Evolutionary conservation across 2,888 invertebrate species (phyloP).

Genomic region (Hemaris fuciformis): DNA sequence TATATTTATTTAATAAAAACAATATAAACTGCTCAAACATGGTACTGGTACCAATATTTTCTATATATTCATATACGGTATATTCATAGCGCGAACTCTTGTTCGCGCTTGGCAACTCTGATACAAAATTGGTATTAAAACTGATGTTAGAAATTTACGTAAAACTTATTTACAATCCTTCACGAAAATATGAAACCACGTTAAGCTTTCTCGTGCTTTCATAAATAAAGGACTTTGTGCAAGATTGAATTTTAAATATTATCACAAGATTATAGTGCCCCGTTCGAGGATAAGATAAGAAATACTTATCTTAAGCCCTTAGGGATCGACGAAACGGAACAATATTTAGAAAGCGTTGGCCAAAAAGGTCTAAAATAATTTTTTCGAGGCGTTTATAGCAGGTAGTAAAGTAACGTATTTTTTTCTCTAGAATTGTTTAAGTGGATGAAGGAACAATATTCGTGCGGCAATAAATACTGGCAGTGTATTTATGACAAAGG

Average conservation of each 20-base stretch:
- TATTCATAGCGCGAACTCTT: too few relatives aligned
- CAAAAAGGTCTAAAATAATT: slow-evolving; percentile 53
- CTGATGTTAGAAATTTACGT: not conserved
- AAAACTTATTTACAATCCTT: too few relatives aligned
- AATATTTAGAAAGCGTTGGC: slow-evolving; percentile 62
- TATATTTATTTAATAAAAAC: too few relatives aligned
- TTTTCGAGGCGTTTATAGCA: slow-evolving; percentile 56
- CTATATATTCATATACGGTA: too few relatives aligned
- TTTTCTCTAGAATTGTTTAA: slow-evolving; percentile 46
- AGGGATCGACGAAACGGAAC: slow-evolving; percentile 47
- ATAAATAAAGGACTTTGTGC: slow-evolving; percentile 25
- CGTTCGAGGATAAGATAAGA: slow-evolving; percentile 64
- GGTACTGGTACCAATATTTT: too few relatives aligned
- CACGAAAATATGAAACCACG: not conserved
- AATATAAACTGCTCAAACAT: too few relatives aligned
- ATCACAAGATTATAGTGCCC: slow-evolving; percentile 53
- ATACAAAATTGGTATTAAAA: too few relatives aligned
- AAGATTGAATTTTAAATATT: slow-evolving; percentile 39
- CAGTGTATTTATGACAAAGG: slow-evolving; percentile 50
- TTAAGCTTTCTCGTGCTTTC: not conserved
- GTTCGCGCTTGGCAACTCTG: too few relatives aligned
- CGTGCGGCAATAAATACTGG: slow-evolving; percentile 54
- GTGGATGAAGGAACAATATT: slow-evolving; percentile 57
- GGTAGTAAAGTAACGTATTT: slow-evolving; percentile 52
- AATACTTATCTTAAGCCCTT: slow-evolving; percentile 57